phyloP scores from a whole-genome alignment of 2,113 vertebrate species.

The Himantopus leucocephalus region DNA sequence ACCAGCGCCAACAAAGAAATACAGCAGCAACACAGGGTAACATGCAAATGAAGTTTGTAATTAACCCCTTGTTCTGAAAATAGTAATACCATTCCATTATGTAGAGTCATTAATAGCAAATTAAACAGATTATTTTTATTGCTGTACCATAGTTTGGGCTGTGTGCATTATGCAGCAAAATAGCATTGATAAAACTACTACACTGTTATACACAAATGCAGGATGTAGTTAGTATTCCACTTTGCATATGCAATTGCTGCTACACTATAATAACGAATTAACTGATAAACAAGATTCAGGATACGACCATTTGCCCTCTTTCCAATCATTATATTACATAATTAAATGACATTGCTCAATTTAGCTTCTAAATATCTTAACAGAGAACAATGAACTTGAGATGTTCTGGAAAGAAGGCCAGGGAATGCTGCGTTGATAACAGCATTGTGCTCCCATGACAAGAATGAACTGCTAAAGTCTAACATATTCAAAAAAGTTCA shows the following conservation, averaged over 20 bases:
- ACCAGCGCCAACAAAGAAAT: neutral
- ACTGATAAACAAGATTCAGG: conserved; percentile 74
- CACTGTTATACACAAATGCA: conserved; percentile 51
- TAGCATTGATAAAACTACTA: conserved; percentile 53
- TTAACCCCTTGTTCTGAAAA: conserved; percentile 36
- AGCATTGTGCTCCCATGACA: conserved; percentile 40
- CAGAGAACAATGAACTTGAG: conserved; percentile 55
- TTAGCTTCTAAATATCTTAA: conserved; percentile 72
- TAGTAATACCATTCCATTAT: conserved; percentile 33
- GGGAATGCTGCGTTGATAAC: conserved; percentile 35
- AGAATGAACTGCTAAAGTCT: conserved; percentile 45
- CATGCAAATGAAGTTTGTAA: conserved; percentile 30
- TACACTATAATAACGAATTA: conserved; percentile 68
- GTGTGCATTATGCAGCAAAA: conserved; percentile 53
- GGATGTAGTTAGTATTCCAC: conserved; percentile 70
- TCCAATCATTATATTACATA: conserved; percentile 56
- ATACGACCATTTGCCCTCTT: conserved; percentile 60
- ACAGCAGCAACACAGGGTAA: neutral
- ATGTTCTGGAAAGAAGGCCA: conserved; percentile 56
- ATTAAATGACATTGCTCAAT: conserved; percentile 69
- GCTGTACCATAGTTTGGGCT: conserved; percentile 39
- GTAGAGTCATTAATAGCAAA: conserved; percentile 51
- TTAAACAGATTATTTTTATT: conserved; percentile 62
- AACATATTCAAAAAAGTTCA: conserved; percentile 21
- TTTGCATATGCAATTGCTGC: conserved; percentile 61